Conservation (phyloP, 2,113 vertebrate genomes). For the Macquaria ambigua region DNA sequence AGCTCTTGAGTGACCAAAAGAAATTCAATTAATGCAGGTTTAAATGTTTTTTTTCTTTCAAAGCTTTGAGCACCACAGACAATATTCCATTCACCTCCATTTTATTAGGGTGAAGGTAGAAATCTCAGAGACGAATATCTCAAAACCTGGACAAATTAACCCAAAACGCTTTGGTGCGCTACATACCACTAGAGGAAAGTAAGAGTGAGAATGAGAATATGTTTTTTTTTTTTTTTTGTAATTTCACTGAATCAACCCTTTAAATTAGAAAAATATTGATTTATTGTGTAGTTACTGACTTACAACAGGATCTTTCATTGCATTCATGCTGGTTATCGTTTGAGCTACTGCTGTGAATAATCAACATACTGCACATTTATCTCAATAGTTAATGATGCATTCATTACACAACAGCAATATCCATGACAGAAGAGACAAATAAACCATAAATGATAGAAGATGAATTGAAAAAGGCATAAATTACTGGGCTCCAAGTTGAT, state of each 20-base stretch:
- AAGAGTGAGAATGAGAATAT: not conserved
- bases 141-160: not conserved
- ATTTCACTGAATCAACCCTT: not conserved
- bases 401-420: slow-evolving; percentile 7
- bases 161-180: not conserved
- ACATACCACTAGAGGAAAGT: not conserved
- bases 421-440: slow-evolving; percentile 25
- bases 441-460: slow-evolving; percentile 22
- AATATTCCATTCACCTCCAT: not conserved
- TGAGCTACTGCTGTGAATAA: slow-evolving; percentile 50
- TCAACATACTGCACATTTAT: slow-evolving; percentile 40
- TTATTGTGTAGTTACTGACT: slow-evolving; percentile 29
- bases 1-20: not conserved
- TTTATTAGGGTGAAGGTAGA: not conserved
- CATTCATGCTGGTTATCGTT: slow-evolving; percentile 31
- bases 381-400: slow-evolving; percentile 43
- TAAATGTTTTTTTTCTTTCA: too few species aligned
- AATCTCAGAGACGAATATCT: not conserved
- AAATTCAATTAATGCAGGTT: too few species aligned
- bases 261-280: not conserved
- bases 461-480: slow-evolving; percentile 26
- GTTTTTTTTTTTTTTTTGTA: not conserved
- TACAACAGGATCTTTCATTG: slow-evolving; percentile 12
- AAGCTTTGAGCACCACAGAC: too few species aligned
- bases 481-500: slow-evolving; percentile 36